Base-by-base conservation (phyloP, 37 sponge, comb jelly and placozoan species). In the Bolinopsis microptera region DNA sequence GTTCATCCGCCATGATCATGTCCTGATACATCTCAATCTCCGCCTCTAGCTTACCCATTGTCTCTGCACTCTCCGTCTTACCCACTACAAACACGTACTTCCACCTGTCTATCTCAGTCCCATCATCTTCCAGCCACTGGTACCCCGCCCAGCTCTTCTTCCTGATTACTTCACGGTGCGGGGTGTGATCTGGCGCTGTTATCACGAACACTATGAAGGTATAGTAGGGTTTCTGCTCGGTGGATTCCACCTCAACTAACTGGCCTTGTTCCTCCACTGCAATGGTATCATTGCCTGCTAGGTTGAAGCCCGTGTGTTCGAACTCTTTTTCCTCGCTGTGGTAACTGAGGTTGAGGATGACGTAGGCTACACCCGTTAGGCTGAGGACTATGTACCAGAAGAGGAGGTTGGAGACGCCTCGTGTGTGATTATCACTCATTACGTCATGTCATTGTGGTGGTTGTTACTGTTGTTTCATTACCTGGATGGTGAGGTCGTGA, bases 21-120 rank as follows among this genome's bases (percentile, higher is more conserved):
- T 86, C 90, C 27, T 38, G 38, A 34, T 39, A 86, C 24, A n/a
- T 3, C n/a, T 28, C 90, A n/a, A 34, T 34, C 35, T 86, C 90
- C 61, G 26, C n/a, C 39, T 41, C 30, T 2, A 86, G 24, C 26
- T 41, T n/a, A 0, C 21, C 61, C 41, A 34, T 86, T 13, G 26
- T 38, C 30, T 86, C 35, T 1, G 2, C 0, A 40, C 90, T 86
- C 48, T 86, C 90, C 24, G 25, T 41, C 61, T 38, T 38, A 24
- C 90, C 90, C 26, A 86, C 90, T 8, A 86, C 90, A 34, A 86
- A 86, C 27, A 86, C 48, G 39, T 86, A 27, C 61, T 38, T 86
- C 90, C 90, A 86, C 38, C 23, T 31, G 30, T 38, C 48, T 28
- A 77, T 13, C 13, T 2, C 37, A 18, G 9, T 13, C 2, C 80